These are phyloP conservation scores for Drosophila vallismaia DNA, from an alignment of 2,888 invertebrate species.

Conservation along the genomic window DNA sequence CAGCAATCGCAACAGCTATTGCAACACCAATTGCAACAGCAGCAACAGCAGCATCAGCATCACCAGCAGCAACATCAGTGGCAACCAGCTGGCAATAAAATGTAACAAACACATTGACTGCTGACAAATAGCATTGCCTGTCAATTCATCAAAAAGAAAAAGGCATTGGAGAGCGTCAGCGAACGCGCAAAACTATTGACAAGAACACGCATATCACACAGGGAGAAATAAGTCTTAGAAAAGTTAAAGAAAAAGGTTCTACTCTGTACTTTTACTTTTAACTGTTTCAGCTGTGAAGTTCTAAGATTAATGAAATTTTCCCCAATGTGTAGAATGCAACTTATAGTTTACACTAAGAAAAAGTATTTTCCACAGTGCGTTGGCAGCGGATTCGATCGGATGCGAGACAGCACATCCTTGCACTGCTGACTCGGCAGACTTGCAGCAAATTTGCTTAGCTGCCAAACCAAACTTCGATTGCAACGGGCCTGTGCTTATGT, in stretches of 20 bases:
- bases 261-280: too few species aligned
- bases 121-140: conserved; percentile 84
- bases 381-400: conserved; percentile 20
- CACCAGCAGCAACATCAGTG: conserved; percentile 50
- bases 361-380: conserved; percentile 7
- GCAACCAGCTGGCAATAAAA: conserved; percentile 76
- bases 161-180: conserved; percentile 41
- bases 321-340: background rate
- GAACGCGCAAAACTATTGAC: conserved; percentile 57
- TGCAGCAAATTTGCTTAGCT: conserved; percentile 72
- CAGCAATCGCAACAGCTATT: conserved; percentile 44
- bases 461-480: conserved; percentile 77
- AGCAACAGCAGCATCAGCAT: conserved; percentile 44
- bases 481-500: conserved; percentile 41
- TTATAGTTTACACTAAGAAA: background rate
- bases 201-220: conserved; percentile 42
- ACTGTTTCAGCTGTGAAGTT: background rate
- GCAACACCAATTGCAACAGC: conserved; percentile 39
- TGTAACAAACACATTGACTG: conserved; percentile 83
- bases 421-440: conserved; percentile 65
- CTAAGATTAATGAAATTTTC: too few species aligned
- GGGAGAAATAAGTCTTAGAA: too few species aligned
- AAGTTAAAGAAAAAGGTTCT: too few species aligned
- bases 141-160: conserved; percentile 83
- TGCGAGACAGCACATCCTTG: conserved; percentile 46